Base-by-base conservation (phyloP, 2,888 invertebrate genomes). In the Cryptocephalus moraei region DNA sequence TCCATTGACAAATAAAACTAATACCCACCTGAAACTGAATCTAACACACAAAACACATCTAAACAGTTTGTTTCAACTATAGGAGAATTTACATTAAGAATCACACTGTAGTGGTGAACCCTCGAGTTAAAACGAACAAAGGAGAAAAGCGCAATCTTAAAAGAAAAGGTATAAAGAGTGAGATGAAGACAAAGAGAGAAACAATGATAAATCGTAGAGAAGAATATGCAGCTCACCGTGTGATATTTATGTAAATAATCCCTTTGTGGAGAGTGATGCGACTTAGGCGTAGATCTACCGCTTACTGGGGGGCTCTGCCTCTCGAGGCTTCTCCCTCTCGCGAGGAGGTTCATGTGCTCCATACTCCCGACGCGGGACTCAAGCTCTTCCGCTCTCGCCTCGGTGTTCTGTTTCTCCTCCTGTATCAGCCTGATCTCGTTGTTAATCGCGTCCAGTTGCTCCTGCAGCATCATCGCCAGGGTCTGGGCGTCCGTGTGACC, bases 381-480 rank as follows among this genome's bases (percentile, higher is more conserved):
- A 53, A 99, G 75, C 69, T 97, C 97, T 73, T 97, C 97, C 0
- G 97, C 97, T 41, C 96, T 73, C 6, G 94, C 92, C 72, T 99
- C 97, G 0, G 99, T 93, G 69, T 82, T 91, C 72, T 93, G 92
- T 68, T 70, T 69, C 56, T 70, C 69, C 49, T 76, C 77, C 67
- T 78, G 75, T 46, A 76, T 76, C 50, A 75, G 75, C 69, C 84
- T 80, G 63, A 99, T 99, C 79, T 99, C 99, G 63, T 96, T 96
- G 75, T 99, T 99, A 71, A 99, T 99, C 65, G 97, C 99, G 76
- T 99, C 97, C 54, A 99, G 77, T 72, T 99, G 96, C 65, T 99
- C 97, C 71, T 99, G 99, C 60, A 99, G 79, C 93, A 99, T 96
- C 69, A 96, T 84, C 41, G 99, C 99, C 55, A 99, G 75, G 1